phyloP scores from a whole-genome alignment of 2,113 vertebrate species.

The Petaurus breviceps region DNA sequence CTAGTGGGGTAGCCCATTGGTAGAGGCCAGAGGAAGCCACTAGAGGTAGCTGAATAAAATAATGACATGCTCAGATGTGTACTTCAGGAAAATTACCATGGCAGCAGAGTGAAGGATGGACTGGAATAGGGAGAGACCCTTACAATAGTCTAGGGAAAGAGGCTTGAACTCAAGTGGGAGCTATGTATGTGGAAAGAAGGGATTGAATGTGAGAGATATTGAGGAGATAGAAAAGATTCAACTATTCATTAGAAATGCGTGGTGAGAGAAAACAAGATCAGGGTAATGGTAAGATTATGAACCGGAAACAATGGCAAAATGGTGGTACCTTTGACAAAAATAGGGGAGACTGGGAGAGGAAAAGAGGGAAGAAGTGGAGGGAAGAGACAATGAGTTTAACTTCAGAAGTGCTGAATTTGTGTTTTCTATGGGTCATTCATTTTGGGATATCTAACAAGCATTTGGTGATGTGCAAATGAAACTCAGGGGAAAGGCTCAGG shows the following conservation, averaged over 20 bases:
- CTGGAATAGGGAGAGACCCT: background rate
- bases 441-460: background rate
- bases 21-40: background rate
- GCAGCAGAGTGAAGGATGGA: background rate
- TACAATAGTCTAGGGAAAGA: background rate
- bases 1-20: background rate
- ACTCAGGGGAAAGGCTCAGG: background rate
- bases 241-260: too few species aligned
- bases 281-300: too few species aligned
- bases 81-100: background rate
- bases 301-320: too few species aligned
- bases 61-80: background rate
- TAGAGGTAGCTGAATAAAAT: background rate
- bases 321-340: too few species aligned
- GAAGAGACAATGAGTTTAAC: background rate
- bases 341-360: too few species aligned
- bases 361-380: too few species aligned
- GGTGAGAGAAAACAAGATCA: too few species aligned
- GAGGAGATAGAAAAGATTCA: background rate
- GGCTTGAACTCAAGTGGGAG: background rate
- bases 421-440: background rate
- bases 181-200: background rate
- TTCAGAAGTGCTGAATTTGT: background rate
- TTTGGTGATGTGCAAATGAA: background rate
- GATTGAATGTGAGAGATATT: background rate